Evolutionary conservation across 2,113 vertebrate species (phyloP), one percentile per base, ranked within the genome.

Genomic region (Nipponia nippon): DNA sequence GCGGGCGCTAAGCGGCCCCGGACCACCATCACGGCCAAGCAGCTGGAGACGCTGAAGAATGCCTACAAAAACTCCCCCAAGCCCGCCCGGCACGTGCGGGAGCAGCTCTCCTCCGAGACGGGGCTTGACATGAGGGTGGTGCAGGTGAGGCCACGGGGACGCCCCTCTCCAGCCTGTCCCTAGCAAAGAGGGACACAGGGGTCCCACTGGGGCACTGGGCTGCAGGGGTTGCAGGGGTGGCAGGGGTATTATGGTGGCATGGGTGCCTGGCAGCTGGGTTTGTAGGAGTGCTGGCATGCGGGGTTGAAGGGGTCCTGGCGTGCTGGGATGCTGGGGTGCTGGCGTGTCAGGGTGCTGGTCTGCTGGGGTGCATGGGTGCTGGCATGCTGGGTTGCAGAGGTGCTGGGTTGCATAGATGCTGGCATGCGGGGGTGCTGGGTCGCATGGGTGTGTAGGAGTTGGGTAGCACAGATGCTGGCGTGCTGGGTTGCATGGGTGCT

Each of bases 51-150:
- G 1, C 97, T 99, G 78, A 99, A 99, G 98, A 99, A 99, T 2
- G 99, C 99, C 91, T 99, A 99, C 97, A 99, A 99, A 96, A 99
- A 99, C 97, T 99, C 99, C 4, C 99, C 99, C 4, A 99, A 99
- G 85, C 99, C 99, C 0, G 99, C 99, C 9, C 98, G 99, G 44
- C 99, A 99, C 0, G 99, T 99, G 93, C 97, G 99, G 73, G 99
- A 99, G 96, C 99, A 99, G 97, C 99, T 99, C 13, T 99, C 99
- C 27, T 99, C 99, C 0, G 99, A 99, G 97, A 99, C 99, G 0
- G 99, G 99, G 56, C 98, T 99, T 22, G 99, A 99, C 98, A 99
- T 99, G 99, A 98, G 99, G 95, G 99, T 99, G 3, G 99, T 99
- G 65, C 99, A 99, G 99, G 99, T 99, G 97, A 96, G 97, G 10